Evolutionary conservation across 2,888 invertebrate species (phyloP), one percentile per base, ranked within the genome.

Genomic region (Choristoneura rosaceana): DNA sequence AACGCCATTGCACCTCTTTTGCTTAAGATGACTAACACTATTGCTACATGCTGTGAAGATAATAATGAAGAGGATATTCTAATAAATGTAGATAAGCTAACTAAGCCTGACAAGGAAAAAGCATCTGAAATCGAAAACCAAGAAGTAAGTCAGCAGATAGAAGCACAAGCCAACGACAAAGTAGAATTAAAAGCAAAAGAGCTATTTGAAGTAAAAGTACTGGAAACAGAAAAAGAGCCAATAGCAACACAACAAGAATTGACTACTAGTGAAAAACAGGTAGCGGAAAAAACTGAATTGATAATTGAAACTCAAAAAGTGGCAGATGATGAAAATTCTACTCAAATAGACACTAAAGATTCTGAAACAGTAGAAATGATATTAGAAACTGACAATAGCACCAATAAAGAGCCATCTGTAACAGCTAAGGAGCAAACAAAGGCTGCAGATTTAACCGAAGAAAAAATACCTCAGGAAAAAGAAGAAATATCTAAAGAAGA

Each of bases 1-100:
- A 90, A 86, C 83, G 80, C 85, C 70, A 78, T 92, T 69, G 82
- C 91, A 3, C 47, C 65, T 8, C 70, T 84, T 67, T 70, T 92
- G 0, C 76, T 80, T 17, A 71, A 75, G 41, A 69, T 84, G 2
- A 83, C 82, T 14, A 78, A 80, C 63, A 71, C 69, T 9, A 74
- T 85, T 0, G 82, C 82, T 74, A 69, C 15, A 0, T 17, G 62
- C 34, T 69, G 78, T 17, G 43, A 71, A 45, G 60, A 65, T 70
- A 59, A 58, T 73, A 10, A 52, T 38, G 5, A 59, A 25, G 69
- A 76, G 70, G 67, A 70, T 43, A 73, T 41, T 34, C 12, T 45
- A 73, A 50, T 71, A 52, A 69, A 68, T 61, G 60, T 14, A 14
- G 60, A 25, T 7, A 69, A 47, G 0, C 12, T 33, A 14, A 25